Evolutionary conservation across 2,797 vertebrate species (phyloP).

Genomic region (Lacerta agilis): DNA sequence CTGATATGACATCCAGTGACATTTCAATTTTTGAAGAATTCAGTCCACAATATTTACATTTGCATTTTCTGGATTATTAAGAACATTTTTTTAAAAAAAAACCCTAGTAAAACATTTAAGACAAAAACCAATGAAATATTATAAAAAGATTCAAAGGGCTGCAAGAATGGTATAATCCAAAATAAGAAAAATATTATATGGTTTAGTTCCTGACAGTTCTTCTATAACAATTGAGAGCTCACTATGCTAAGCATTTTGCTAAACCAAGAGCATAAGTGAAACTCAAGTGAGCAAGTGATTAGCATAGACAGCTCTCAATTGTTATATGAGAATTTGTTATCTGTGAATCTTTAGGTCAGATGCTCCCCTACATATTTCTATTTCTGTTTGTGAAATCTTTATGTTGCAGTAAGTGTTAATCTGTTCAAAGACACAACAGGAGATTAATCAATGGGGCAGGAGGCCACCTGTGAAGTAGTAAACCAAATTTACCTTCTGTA

Average conservation of each 20-base stretch:
- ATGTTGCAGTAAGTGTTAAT: not conserved
- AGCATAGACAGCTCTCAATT: not conserved
- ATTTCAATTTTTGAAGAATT: conserved; percentile 37
- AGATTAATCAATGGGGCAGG: conserved; percentile 25
- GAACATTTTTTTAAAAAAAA: not conserved
- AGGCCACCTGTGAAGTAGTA: conserved; percentile 51
- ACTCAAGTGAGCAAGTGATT: not conserved
- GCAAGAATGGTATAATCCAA: conserved; percentile 23
- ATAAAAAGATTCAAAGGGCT: not conserved
- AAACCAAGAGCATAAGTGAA: too few species aligned
- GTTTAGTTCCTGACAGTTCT: not conserved
- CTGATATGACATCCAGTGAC: conserved; percentile 34
- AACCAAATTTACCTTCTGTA: conserved; percentile 42
- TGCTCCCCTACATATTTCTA: not conserved
- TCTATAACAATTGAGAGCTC: too few species aligned
- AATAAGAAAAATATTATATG: not conserved
- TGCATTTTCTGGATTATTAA: not conserved
- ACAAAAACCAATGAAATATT: conserved; percentile 15
- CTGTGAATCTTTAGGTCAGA: not conserved
- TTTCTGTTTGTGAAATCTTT: conserved; percentile 8
- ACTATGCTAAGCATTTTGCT: too few species aligned
- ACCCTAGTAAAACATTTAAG: not conserved
- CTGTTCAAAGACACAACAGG: conserved; percentile 32
- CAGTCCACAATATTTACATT: conserved; percentile 28
- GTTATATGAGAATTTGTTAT: not conserved